Evolutionary conservation across 2,888 invertebrate genomes (phyloP).

Genomic region (Stegophylla sp.): DNA sequence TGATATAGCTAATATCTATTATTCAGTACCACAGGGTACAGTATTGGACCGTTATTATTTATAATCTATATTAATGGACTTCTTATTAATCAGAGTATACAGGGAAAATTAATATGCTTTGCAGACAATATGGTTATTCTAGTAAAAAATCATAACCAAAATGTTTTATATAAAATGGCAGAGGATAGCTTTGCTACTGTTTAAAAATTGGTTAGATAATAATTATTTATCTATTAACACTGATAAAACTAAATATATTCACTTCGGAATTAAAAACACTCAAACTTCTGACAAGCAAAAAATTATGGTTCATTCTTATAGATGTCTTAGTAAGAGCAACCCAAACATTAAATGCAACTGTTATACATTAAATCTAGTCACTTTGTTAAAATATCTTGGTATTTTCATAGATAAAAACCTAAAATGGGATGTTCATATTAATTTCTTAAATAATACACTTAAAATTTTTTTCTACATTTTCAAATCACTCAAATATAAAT

Average conservation of each 20-base stretch:
- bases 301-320: not conserved
- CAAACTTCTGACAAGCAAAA: not conserved
- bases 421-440: not conserved
- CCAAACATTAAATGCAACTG: not conserved
- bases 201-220: not conserved
- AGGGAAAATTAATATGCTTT: not conserved
- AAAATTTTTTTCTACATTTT: not conserved
- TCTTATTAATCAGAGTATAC: not conserved
- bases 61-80: not conserved
- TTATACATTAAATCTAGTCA: not conserved
- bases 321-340: not conserved
- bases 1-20: not conserved
- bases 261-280: not conserved
- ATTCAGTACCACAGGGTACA: not conserved
- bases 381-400: not conserved
- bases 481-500: not conserved
- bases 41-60: not conserved
- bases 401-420: not conserved
- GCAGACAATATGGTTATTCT: constrained; percentile 1
- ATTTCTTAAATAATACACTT: not conserved
- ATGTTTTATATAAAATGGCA: too few species aligned
- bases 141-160: not conserved
- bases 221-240: not conserved
- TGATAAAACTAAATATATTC: constrained; percentile 15
- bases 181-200: too few species aligned